phyloP scores from a whole-genome alignment of 35 echinoderm and acorn worm species.

The Acanthaster planci region DNA sequence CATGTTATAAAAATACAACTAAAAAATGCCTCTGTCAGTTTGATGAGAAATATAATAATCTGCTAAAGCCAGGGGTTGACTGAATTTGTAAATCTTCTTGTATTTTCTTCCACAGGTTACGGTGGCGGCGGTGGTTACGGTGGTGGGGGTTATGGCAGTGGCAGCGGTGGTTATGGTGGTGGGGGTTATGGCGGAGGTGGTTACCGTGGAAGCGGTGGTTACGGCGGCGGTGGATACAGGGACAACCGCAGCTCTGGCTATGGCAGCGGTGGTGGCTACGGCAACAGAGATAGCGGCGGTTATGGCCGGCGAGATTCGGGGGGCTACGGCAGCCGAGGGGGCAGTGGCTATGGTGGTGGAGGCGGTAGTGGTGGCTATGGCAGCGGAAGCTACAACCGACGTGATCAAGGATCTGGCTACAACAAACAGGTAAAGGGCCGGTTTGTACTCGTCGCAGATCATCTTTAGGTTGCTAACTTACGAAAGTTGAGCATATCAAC shows the following conservation, averaged over 20 bases:
- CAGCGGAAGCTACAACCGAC: conserved; percentile 21
- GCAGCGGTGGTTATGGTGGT: background rate
- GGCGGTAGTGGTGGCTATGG: conserved; percentile 2
- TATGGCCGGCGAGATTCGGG: background rate
- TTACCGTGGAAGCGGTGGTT: background rate
- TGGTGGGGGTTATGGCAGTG: background rate
- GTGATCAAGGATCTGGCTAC: conserved; percentile 23
- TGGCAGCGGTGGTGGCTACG: background rate
- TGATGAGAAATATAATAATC: too few species aligned
- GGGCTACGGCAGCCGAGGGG: background rate
- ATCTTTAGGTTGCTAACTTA: background rate
- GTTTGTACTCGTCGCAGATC: too few species aligned
- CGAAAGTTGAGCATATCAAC: background rate
- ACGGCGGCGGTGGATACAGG: conserved; percentile 1
- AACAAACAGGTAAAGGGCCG: conserved; percentile 20
- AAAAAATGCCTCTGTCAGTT: too few species aligned
- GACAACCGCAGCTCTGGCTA: background rate
- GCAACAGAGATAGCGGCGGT: background rate
- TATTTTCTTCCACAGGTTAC: background rate
- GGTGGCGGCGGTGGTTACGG: conserved; percentile 20
- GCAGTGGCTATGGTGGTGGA: conserved; percentile 7
- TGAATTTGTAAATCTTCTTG: background rate
- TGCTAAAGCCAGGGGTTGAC: too few species aligned
- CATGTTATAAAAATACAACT: too few species aligned
- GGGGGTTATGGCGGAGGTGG: background rate